Percentiles rank a stretch among this genome's conserved stretches.
Evolutionary conservation across 2,888 invertebrate genomes (phyloP).

Genomic region (Erannis defoliaria): DNA sequence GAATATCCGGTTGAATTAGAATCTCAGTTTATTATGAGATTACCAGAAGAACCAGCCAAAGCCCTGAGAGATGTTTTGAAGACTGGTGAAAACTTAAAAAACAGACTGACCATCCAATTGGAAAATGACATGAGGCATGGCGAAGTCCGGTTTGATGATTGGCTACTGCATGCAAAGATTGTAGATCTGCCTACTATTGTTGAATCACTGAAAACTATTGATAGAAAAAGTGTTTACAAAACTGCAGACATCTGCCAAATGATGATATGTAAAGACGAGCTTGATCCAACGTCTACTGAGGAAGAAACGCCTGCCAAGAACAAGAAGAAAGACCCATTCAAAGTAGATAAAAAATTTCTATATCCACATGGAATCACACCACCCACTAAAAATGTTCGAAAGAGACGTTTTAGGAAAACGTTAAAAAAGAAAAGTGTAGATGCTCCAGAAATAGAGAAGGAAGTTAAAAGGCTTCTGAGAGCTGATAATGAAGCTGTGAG

Average conservation of each 20-base stretch:
- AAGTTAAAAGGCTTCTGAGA: constrained; percentile 96
- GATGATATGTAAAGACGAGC: constrained; percentile 96
- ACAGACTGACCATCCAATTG: constrained; percentile 93
- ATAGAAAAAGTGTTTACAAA: constrained; percentile 98
- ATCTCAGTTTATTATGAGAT: constrained; percentile 92
- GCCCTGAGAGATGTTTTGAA: constrained; percentile 91
- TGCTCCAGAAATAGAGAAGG: constrained; percentile 99
- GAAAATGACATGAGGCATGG: constrained; percentile 96
- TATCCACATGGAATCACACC: constrained; percentile 99
- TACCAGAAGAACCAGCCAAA: constrained; percentile 94
- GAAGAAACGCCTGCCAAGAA: constrained; percentile 93
- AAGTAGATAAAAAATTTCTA: constrained; percentile 95
- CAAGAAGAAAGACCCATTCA: constrained; percentile 94
- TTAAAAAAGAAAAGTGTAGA: constrained; percentile 98
- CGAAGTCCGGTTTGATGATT: constrained; percentile 95
- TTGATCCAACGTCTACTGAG: constrained; percentile 91
- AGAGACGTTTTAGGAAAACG: constrained; percentile 97
- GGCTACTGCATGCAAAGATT: constrained; percentile 94
- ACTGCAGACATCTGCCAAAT: constrained; percentile 98
- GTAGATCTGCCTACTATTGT: constrained; percentile 97
- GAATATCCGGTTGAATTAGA: constrained; percentile 91
- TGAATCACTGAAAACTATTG: constrained; percentile 98
- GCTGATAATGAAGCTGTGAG: constrained; percentile 97
- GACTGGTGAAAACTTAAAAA: constrained; percentile 92
- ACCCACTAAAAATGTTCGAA: constrained; percentile 97